phyloP scores from a whole-genome alignment of 1,140 invertebrate species.

The Augochlora pura region DNA sequence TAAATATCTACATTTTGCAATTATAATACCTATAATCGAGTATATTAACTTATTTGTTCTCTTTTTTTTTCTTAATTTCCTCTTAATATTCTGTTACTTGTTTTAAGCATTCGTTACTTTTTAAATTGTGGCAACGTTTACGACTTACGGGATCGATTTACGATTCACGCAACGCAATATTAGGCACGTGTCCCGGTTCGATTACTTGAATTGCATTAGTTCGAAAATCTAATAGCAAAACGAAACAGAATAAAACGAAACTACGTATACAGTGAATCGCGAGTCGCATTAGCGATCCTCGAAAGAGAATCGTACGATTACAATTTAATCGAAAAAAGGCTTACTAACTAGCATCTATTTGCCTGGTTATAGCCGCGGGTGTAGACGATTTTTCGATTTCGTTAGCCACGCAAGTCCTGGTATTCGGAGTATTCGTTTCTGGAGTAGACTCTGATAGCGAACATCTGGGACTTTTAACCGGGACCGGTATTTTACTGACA shows the following conservation, averaged over 20 bases:
- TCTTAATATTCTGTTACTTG: no score
- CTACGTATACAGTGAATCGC: no score
- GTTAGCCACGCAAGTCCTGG: slow-evolving; percentile 69
- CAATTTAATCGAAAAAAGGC: slow-evolving; percentile 31
- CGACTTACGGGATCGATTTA: no score
- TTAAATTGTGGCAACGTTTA: no score
- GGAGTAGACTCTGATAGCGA: slow-evolving; percentile 77
- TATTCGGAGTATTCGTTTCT: slow-evolving; percentile 72
- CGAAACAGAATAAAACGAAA: background rate
- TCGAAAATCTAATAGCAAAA: background rate
- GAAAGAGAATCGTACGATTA: slow-evolving; percentile 19
- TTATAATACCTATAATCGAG: no score
- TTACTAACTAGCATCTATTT: slow-evolving; percentile 74
- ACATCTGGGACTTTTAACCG: slow-evolving; percentile 78
- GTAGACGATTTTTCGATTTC: slow-evolving; percentile 68
- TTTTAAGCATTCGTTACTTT: no score
- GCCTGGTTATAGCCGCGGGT: slow-evolving; percentile 66
- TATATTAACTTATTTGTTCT: no score
- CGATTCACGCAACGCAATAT: no score
- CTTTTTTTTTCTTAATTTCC: no score
- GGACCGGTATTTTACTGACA: slow-evolving; percentile 79
- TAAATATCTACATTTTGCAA: no score
- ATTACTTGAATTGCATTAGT: background rate
- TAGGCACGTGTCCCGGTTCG: background rate
- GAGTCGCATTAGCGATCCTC: background rate